Percentiles rank a stretch among this genome's conserved stretches.
Evolutionary conservation across 2,797 vertebrate genomes (phyloP).

Genomic region (Bucorvus abyssinicus): DNA sequence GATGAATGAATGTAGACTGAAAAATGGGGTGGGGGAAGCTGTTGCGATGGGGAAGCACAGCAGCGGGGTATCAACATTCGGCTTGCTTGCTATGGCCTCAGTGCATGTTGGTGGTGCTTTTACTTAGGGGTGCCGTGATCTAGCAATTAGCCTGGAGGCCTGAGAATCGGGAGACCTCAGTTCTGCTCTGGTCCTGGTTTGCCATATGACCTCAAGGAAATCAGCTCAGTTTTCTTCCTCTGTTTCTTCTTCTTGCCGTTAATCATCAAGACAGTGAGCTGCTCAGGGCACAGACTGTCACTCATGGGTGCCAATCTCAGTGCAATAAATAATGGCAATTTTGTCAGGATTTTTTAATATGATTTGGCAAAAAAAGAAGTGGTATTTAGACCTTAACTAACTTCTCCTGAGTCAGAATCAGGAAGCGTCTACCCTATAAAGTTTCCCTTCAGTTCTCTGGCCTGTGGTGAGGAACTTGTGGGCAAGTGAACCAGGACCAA

Average conservation of each 20-base stretch:
- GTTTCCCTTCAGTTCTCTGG: not conserved
- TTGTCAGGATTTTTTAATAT: not conserved
- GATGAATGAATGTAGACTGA: not conserved
- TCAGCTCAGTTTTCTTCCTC: not conserved
- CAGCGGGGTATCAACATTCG: accelerated
- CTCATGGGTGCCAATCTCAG: not conserved
- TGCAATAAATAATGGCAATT: not conserved
- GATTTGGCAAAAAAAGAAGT: not conserved
- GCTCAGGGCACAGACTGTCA: not conserved
- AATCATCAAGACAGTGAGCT: not conserved
- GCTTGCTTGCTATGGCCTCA: accelerated
- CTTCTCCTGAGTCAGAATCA: not conserved
- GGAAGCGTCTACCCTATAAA: not conserved
- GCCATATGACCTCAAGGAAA: not conserved
- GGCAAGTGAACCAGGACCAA: not conserved
- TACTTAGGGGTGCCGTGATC: not conserved
- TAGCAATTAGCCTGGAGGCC: not conserved
- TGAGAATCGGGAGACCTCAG: not conserved
- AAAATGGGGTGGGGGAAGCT: not conserved
- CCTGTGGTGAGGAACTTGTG: not conserved
- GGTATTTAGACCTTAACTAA: not conserved
- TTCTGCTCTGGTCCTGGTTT: not conserved
- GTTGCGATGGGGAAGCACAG: not conserved
- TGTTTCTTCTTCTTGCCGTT: not conserved
- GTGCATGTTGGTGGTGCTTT: not conserved